These are phyloP conservation scores for Danaus chrysippus DNA, from an alignment of 2,888 invertebrate species.

Conservation along the genomic window DNA sequence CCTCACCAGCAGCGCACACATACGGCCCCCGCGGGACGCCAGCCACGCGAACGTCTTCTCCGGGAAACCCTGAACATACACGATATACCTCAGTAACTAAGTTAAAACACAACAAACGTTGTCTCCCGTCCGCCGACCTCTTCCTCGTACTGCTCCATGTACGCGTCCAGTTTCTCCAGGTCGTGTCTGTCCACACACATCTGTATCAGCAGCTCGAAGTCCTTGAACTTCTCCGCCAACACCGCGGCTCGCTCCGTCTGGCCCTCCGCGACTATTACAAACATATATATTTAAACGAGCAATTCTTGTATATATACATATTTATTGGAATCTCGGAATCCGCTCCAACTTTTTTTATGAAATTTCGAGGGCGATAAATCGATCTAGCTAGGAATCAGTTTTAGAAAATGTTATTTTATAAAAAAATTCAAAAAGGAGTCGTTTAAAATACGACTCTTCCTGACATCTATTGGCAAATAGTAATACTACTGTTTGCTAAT, in stretches of 20 bases:
- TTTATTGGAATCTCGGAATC: too few species aligned
- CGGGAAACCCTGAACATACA: slow-evolving; percentile 47
- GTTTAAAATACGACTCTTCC: too few species aligned
- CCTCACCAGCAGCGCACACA: slow-evolving; percentile 30
- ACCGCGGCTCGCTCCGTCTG: slow-evolving; percentile 89
- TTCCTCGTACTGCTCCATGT: slow-evolving; percentile 61
- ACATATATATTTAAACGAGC: too few species aligned
- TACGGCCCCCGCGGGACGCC: slow-evolving; percentile 28
- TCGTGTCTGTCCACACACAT: slow-evolving; percentile 89
- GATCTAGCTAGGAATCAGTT: too few species aligned
- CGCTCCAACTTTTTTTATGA: too few species aligned
- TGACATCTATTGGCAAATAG: too few species aligned
- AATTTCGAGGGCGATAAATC: too few species aligned
- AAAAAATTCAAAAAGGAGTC: too few species aligned
- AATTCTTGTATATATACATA: too few species aligned
- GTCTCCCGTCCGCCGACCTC: slow-evolving; percentile 48
- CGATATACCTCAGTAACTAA: not conserved
- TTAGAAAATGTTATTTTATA: too few species aligned
- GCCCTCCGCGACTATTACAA: slow-evolving; percentile 82
- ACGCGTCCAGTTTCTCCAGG: slow-evolving; percentile 60
- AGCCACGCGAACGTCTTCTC: slow-evolving; percentile 46
- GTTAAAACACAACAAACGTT: too few species aligned
- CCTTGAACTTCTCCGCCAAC: slow-evolving; percentile 93
- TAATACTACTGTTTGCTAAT: too few species aligned
- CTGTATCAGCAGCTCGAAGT: slow-evolving; percentile 88